Conservation (phyloP, 2,113 vertebrate species). For the Dicaeum eximium region DNA sequence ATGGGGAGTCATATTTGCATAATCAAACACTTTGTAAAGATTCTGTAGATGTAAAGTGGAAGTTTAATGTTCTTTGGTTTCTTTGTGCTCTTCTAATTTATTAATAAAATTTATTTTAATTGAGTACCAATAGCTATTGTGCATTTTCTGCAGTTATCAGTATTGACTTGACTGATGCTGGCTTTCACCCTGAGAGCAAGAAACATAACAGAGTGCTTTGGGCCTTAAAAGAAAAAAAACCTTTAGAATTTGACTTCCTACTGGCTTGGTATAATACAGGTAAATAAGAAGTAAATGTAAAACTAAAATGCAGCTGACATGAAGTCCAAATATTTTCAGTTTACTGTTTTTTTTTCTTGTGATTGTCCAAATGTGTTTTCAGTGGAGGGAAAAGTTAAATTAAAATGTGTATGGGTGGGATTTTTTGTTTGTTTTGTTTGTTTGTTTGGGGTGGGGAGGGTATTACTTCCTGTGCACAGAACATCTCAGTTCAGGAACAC, state of each 20-base stretch:
- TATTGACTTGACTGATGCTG: constrained; percentile 80
- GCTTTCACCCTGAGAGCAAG: constrained; percentile 77
- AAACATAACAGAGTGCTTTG: constrained; percentile 77
- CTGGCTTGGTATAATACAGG: constrained; percentile 77
- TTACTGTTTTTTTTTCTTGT: neutral
- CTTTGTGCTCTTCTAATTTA: neutral
- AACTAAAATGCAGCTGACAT: neutral
- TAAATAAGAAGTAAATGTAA: constrained; percentile 41
- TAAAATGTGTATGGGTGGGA: neutral
- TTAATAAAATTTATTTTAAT: neutral
- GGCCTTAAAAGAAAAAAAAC: constrained; percentile 83
- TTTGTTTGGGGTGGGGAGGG: neutral
- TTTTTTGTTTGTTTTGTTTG: neutral
- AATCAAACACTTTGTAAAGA: neutral
- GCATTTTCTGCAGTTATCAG: constrained; percentile 73
- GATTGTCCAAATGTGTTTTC: neutral
- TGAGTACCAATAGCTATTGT: neutral
- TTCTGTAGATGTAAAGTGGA: neutral
- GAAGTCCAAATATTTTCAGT: neutral
- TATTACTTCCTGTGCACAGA: neutral
- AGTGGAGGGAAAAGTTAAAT: neutral
- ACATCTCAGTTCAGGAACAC: neutral
- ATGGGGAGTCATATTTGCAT: neutral
- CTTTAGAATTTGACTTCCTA: constrained; percentile 82
- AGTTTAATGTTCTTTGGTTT: neutral